These are phyloP conservation scores for Leucopsar rothschildi DNA, from an alignment of 2,113 vertebrate genomes.

Conservation along the genomic window DNA sequence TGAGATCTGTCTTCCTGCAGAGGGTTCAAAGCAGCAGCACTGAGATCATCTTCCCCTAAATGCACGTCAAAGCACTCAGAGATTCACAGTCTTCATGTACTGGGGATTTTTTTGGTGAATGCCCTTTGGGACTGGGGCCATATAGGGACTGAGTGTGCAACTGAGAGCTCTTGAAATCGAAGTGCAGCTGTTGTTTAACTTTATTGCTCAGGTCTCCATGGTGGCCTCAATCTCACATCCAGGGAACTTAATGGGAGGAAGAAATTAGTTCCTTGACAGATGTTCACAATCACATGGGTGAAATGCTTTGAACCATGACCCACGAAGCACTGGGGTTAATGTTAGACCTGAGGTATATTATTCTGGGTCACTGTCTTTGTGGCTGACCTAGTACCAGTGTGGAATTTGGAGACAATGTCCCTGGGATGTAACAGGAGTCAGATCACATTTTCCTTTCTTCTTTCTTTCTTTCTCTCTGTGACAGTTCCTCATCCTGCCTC, in stretches of 20 bases:
- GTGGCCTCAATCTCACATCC: background rate
- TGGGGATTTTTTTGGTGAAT: background rate
- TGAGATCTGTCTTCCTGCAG: background rate
- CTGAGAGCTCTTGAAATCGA: background rate
- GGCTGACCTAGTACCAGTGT: background rate
- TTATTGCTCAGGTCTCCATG: background rate
- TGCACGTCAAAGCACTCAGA: background rate
- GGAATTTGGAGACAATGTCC: conserved; percentile 4
- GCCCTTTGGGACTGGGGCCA: background rate
- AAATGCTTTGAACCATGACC: background rate
- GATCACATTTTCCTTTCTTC: conserved; percentile 18
- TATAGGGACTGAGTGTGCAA: background rate
- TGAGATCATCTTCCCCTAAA: background rate
- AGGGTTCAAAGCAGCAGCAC: background rate
- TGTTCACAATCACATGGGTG: background rate
- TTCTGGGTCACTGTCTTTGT: conserved; percentile 5
- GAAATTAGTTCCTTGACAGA: conserved; percentile 13
- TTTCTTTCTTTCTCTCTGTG: conserved; percentile 5
- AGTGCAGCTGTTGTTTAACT: background rate
- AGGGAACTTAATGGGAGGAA: background rate
- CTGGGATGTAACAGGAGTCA: background rate
- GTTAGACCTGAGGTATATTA: background rate
- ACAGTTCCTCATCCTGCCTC: conserved; percentile 31
- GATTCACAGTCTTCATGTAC: background rate
- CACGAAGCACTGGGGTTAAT: background rate